A percentile compares a stretch with the other conserved stretches of the same genome.
Conservation (phyloP, 2,888 invertebrate genomes). For the Ischnura elegans region DNA sequence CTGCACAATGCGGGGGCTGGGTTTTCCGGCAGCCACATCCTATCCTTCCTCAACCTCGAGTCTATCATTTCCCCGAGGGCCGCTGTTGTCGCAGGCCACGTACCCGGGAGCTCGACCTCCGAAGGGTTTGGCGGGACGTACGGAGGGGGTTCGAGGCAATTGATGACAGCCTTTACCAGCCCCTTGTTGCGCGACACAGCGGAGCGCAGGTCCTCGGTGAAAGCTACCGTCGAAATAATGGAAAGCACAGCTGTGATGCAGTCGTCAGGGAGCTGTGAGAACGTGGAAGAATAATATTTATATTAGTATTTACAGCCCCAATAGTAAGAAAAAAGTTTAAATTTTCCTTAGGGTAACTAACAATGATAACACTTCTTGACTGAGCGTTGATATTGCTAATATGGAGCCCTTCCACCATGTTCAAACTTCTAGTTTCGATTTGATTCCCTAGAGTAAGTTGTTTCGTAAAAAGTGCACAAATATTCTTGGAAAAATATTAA, state of each 20-base stretch:
- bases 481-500: too few species aligned
- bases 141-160: constrained; percentile 10
- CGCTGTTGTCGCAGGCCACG: background rate
- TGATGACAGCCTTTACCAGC: background rate
- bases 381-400: too few species aligned
- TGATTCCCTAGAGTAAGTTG: too few species aligned
- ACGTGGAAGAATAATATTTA: background rate
- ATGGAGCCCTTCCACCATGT: too few species aligned
- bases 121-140: background rate
- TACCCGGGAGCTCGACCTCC: background rate
- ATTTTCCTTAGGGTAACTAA: too few species aligned
- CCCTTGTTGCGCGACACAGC: background rate
- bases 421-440: too few species aligned
- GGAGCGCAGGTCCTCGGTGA: background rate
- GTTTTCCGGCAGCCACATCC: constrained; percentile 11
- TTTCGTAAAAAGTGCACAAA: too few species aligned
- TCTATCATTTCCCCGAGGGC: background rate
- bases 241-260: background rate
- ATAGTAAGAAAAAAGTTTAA: too few species aligned
- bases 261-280: background rate
- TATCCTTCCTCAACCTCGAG: background rate
- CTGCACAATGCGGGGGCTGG: background rate
- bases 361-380: too few species aligned
- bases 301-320: too few species aligned
- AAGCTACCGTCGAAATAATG: background rate